Evolutionary conservation across 2,888 invertebrate species (phyloP).

Genomic region (Achlya flavicornis): DNA sequence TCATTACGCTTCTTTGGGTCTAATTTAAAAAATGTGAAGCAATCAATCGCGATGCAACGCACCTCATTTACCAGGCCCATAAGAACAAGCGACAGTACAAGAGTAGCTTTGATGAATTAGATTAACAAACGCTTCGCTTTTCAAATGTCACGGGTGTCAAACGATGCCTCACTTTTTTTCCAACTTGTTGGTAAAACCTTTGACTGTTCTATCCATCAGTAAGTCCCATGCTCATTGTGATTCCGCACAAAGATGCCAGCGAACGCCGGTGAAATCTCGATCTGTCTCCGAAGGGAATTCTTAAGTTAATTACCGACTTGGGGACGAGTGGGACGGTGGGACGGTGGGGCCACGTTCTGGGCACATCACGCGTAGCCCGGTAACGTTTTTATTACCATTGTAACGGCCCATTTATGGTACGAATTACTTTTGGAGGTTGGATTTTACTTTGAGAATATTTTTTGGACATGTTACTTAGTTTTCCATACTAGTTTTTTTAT

Average conservation of each 20-base stretch:
- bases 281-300: constrained; percentile 29
- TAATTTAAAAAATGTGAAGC: too few relatives aligned
- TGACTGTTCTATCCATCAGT: constrained; percentile 12
- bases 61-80: too few relatives aligned
- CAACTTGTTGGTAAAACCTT: background rate
- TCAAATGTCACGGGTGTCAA: too few relatives aligned
- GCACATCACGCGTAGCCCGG: background rate
- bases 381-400: constrained; percentile 10
- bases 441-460: background rate
- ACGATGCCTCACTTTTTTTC: too few relatives aligned
- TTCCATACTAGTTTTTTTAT: too few relatives aligned
- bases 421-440: background rate
- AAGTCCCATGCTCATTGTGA: constrained; percentile 32
- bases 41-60: too few relatives aligned
- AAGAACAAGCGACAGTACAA: too few relatives aligned
- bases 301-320: constrained; percentile 43
- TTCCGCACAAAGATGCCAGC: constrained; percentile 24
- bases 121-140: too few relatives aligned
- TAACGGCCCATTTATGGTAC: constrained; percentile 2
- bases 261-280: constrained; percentile 31
- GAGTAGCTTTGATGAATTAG: too few relatives aligned
- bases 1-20: too few relatives aligned
- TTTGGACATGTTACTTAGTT: background rate
- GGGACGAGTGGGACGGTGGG: constrained; percentile 16
- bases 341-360: background rate